Evolutionary conservation across 2,113 vertebrate species (phyloP).

Genomic region (Trogon melanurus): DNA sequence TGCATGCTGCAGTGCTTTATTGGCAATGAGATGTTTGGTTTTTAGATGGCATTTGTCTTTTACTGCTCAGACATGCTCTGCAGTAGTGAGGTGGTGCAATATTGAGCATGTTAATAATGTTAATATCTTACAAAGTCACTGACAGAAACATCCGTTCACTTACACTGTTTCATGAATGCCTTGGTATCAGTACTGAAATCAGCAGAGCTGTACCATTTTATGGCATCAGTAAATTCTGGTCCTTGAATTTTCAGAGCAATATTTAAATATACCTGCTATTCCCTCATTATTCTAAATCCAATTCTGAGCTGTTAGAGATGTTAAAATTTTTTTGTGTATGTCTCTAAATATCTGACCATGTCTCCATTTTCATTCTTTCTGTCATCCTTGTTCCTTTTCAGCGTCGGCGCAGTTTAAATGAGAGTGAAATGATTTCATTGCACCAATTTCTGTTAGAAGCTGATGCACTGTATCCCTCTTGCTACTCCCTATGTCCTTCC

Average conservation of each 20-base stretch:
- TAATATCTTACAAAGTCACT: background rate
- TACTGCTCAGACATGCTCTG: background rate
- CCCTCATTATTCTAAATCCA: background rate
- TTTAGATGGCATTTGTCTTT: background rate
- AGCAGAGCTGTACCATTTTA: background rate
- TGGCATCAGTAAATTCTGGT: background rate
- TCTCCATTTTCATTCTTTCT: conserved; percentile 25
- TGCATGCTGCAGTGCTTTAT: background rate
- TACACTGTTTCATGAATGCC: background rate
- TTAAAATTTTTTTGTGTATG: background rate
- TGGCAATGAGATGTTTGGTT: background rate
- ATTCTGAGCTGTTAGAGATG: background rate
- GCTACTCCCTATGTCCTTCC: conserved; percentile 28
- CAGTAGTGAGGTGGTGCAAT: background rate
- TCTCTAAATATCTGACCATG: background rate
- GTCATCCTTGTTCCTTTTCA: conserved; percentile 57
- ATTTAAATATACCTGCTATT: background rate
- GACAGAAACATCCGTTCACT: too few relatives aligned
- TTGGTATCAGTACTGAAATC: background rate
- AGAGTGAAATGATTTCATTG: conserved; percentile 52
- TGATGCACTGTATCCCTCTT: conserved; percentile 43
- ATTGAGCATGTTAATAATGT: background rate
- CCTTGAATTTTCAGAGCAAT: background rate
- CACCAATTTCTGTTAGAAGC: conserved; percentile 65
- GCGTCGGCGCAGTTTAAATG: conserved; percentile 45